Percentiles rank a stretch among this genome's conserved stretches.
Evolutionary conservation across 1,140 invertebrate species (phyloP).

Genomic region (Cecropterus lyciades): DNA sequence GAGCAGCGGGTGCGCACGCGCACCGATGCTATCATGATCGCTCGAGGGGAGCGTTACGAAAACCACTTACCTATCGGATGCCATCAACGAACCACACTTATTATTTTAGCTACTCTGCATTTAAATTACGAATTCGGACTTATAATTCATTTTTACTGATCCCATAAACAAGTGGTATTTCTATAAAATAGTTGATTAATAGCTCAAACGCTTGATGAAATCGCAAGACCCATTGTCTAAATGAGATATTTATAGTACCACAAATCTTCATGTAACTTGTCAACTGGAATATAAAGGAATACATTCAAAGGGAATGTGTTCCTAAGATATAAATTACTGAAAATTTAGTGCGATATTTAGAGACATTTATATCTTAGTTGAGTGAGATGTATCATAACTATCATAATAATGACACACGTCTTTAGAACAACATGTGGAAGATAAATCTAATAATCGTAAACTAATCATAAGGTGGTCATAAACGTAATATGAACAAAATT

Average conservation of each 20-base stretch:
- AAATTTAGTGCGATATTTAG: constrained; percentile 42
- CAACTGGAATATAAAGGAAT: constrained; percentile 14
- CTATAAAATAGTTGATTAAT: not conserved
- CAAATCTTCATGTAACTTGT: not conserved
- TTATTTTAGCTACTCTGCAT: constrained; percentile 71
- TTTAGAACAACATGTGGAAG: constrained; percentile 32
- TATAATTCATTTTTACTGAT: constrained; percentile 39
- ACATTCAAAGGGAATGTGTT: constrained; percentile 8
- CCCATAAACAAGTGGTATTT: not conserved
- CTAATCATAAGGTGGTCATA: not conserved
- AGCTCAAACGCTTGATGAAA: constrained; percentile 6
- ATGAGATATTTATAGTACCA: constrained; percentile 2
- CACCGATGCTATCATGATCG: constrained; percentile 62
- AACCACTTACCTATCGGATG: constrained; percentile 77
- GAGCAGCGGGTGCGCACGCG: constrained; percentile 61
- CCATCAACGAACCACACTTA: constrained; percentile 62
- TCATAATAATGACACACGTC: constrained; percentile 25
- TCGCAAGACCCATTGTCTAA: not conserved
- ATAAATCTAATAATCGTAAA: constrained; percentile 44
- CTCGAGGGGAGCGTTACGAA: constrained; percentile 74
- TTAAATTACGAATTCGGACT: constrained; percentile 37
- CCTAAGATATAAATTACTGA: constrained; percentile 40
- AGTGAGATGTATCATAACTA: constrained; percentile 28
- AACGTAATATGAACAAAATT: too few species aligned
- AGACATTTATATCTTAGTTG: constrained; percentile 41